Base-by-base conservation (phyloP, 2,113 vertebrate genomes). In the Perca fluviatilis region DNA sequence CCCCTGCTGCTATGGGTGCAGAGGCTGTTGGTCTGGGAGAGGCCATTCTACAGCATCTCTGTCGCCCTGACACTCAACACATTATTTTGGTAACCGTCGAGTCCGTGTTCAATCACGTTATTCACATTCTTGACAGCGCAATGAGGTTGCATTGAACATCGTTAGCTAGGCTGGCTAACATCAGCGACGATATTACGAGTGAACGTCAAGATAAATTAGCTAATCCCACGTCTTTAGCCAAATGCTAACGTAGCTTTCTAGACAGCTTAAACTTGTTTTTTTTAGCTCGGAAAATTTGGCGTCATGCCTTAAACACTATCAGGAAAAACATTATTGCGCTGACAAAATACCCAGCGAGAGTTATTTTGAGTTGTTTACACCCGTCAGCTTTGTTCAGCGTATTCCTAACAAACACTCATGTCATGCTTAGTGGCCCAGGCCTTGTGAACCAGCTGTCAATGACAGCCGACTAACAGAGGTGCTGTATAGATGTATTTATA, bases 11-110 rank as follows among this genome's bases (percentile, higher is more conserved):
- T 94, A 61, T 94, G 95, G 77, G 88, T 93, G 85, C 97, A 98
- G 96, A 91, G 97, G 83, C 95, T 98, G 82, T 90, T 98, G 90
- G 98, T 99, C 36, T 99, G 98, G 97, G 98, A 99, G 94, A 97
- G 96, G 95, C 97, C 98, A 79, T 89, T 98, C 79, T 96, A 96
- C 87, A 99, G 98, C 95, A 88, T 97, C 92, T 90, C 95, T 69
- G 96, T 95, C 5, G 97, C 97, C 2, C 94, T 96, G 49, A 95
- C 97, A 4, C 96, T 99, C 74, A 97, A 98, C 94, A 97, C 97
- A 56, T 92, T 96, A 46, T 97, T 99, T 92, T 98, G 98, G 98
- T 98, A 96, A 95, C 83, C 21, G 16, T 11, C n/a, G 4, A 53
- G 16, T 36, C 1, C 47, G 0, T 1, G 18, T 25, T 53, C 6